phyloP scores from a whole-genome alignment of 2,113 vertebrate species.

The Tursiops truncatus region DNA sequence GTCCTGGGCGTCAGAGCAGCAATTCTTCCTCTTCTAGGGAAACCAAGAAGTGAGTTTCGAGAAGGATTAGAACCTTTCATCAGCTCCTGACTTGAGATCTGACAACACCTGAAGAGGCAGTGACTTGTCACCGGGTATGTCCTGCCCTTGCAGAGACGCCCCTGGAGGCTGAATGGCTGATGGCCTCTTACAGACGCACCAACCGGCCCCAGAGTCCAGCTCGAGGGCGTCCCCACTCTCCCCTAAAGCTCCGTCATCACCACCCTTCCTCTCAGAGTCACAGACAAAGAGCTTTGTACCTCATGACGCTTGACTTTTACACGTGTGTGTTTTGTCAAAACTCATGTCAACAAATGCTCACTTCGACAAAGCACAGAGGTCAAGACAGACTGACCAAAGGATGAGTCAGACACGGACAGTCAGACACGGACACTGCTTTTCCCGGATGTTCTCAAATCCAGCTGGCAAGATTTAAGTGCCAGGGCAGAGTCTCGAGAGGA shows the following conservation, averaged over 20 bases:
- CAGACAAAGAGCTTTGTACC: neutral
- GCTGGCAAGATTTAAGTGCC: neutral
- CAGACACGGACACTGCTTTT: neutral
- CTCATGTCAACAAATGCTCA: neutral
- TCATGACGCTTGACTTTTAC: neutral
- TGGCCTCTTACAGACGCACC: fast-evolving
- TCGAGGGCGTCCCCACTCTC: fast-evolving
- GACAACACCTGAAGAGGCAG: neutral
- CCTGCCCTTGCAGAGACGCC: neutral
- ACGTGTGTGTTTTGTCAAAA: neutral
- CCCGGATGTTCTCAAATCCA: too few relatives aligned
- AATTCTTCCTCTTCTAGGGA: constrained; percentile 69
- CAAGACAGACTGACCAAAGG: neutral
- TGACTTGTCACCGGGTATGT: neutral
- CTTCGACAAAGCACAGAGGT: neutral
- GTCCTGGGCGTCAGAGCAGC: constrained; percentile 51
- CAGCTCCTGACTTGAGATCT: neutral
- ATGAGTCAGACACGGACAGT: neutral
- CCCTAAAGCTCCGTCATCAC: fast-evolving
- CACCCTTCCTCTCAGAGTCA: neutral
- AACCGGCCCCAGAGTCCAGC: fast-evolving
- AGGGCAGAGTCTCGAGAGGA: neutral
- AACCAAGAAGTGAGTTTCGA: constrained; percentile 43
- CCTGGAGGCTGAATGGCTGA: neutral
- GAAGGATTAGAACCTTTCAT: neutral